Percentiles rank a stretch among this genome's conserved stretches.
Evolutionary conservation across 2,797 vertebrate genomes (phyloP).

Genomic region (Arrhamphus sclerolepis): DNA sequence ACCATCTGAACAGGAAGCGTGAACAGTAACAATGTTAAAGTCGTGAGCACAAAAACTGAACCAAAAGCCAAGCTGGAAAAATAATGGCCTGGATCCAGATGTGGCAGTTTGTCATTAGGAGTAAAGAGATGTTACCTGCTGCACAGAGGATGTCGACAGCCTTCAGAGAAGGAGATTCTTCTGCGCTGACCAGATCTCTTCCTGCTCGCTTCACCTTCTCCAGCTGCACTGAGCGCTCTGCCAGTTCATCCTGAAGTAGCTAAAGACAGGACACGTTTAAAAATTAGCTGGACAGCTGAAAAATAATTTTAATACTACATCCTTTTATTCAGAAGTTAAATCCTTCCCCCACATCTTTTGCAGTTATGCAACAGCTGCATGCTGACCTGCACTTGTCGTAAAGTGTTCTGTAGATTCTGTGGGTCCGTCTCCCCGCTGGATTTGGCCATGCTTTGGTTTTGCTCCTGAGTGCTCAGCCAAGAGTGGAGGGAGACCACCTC

Average conservation of each 20-base stretch:
- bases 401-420: slow-evolving; percentile 84
- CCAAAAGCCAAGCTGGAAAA: no score
- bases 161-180: slow-evolving; percentile 87
- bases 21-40: no score
- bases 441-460: slow-evolving; percentile 78
- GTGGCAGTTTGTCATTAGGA: not conserved
- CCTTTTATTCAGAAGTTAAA: not conserved
- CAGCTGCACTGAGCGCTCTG: slow-evolving; percentile 90
- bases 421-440: slow-evolving; percentile 87
- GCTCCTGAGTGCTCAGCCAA: slow-evolving; percentile 89
- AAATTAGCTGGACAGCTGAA: not conserved
- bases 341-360: no score
- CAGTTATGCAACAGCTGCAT: no score
- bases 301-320: fast-evolving
- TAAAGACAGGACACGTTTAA: slow-evolving; percentile 46
- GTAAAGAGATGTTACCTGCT: slow-evolving; percentile 82
- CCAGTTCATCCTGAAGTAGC: slow-evolving; percentile 91
- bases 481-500: slow-evolving; percentile 84
- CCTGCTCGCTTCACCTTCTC: slow-evolving; percentile 91
- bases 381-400: slow-evolving; percentile 86
- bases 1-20: slow-evolving; percentile 74
- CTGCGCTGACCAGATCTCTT: slow-evolving; percentile 84
- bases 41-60: no score
- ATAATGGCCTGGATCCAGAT: not conserved
- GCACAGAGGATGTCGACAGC: slow-evolving; percentile 81